phyloP scores from a whole-genome alignment of 1,140 invertebrate genomes.

The Myzus persicae region DNA sequence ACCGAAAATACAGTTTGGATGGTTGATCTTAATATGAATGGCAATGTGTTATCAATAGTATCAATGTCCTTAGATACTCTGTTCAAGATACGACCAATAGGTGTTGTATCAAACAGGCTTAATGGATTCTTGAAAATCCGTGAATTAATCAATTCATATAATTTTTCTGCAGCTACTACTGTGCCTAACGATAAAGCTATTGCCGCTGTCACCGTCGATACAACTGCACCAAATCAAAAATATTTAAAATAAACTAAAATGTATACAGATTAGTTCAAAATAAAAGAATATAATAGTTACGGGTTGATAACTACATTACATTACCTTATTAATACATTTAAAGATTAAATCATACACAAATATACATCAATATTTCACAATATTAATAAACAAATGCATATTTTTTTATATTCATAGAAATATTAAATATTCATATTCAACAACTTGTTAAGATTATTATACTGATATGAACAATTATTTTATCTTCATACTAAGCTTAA shows the following conservation, averaged over 20 bases:
- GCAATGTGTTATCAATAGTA: slow-evolving; percentile 77
- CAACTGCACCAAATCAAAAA: slow-evolving; percentile 56
- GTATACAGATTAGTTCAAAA: neutral
- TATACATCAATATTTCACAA: neutral
- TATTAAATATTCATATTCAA: no score
- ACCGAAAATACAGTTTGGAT: slow-evolving; percentile 55
- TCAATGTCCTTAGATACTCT: slow-evolving; percentile 78
- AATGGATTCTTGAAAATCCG: slow-evolving; percentile 79
- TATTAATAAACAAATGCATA: neutral
- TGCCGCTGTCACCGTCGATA: slow-evolving; percentile 57
- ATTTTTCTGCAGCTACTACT: slow-evolving; percentile 75
- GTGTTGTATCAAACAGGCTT: slow-evolving; percentile 89
- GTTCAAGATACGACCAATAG: slow-evolving; percentile 83
- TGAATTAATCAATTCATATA: slow-evolving; percentile 76
- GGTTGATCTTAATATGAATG: slow-evolving; percentile 64
- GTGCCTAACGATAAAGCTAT: slow-evolving; percentile 58
- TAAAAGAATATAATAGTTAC: neutral
- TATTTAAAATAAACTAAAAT: slow-evolving; percentile 47
- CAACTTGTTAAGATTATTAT: neutral
- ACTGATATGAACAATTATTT: neutral
- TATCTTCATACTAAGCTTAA: neutral
- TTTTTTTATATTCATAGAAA: neutral
- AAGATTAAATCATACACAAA: neutral
- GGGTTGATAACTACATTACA: neutral
- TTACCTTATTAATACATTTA: neutral